Percentiles rank a stretch among this genome's conserved stretches.
Evolutionary conservation across 2,113 vertebrate genomes (phyloP).

Genomic region (Lophotis ruficrista): DNA sequence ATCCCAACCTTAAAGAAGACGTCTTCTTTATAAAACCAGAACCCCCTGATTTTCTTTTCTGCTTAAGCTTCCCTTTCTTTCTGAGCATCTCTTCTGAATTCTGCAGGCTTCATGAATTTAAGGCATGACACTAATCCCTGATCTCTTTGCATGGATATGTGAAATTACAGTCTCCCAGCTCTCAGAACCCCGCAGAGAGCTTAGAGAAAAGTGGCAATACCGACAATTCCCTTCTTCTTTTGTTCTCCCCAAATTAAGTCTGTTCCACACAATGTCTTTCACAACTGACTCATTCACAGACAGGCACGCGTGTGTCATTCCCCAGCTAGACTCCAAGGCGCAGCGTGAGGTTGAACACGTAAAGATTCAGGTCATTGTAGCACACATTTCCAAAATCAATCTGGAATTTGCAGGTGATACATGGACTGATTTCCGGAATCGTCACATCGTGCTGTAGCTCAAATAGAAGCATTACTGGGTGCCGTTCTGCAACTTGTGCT

Average conservation of each 20-base stretch:
- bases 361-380: background rate
- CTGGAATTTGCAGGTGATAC: background rate
- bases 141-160: background rate
- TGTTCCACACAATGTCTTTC: background rate
- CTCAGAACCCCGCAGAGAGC: background rate
- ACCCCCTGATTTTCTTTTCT: background rate
- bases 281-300: background rate
- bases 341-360: background rate
- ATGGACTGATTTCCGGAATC: background rate
- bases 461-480: background rate
- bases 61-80: background rate
- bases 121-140: background rate
- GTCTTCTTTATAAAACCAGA: background rate
- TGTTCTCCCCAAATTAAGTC: background rate
- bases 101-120: background rate
- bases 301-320: accelerated
- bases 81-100: background rate
- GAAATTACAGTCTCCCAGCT: background rate
- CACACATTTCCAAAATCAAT: background rate
- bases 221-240: background rate
- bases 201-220: background rate
- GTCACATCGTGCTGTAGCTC: background rate
- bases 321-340: background rate
- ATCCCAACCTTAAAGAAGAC: background rate
- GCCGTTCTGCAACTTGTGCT: background rate